Percentiles rank a stretch among this genome's conserved stretches.
phyloP scores from a whole-genome alignment of 2,113 vertebrate species.

The Rhinolophus sinicus region DNA sequence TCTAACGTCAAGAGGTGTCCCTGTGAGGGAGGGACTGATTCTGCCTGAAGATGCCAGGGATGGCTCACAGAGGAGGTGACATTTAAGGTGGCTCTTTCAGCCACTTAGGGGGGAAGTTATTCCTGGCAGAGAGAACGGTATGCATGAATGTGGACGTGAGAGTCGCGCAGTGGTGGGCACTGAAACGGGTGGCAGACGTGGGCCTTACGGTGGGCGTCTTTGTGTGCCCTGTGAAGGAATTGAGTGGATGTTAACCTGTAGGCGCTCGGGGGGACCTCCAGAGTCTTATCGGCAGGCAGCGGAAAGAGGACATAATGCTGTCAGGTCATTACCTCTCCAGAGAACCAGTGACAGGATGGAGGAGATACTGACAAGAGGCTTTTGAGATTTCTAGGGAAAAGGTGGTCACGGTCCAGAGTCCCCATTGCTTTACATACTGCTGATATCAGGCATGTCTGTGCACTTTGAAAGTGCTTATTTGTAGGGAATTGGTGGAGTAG shows the following conservation, averaged over 20 bases:
- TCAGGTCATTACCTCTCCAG: not conserved
- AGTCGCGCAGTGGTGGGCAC: fast-evolving
- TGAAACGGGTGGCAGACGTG: not conserved
- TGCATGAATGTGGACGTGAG: fast-evolving
- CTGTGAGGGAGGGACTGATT: not conserved
- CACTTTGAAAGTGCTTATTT: fast-evolving
- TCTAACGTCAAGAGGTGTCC: not conserved
- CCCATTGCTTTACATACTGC: fast-evolving
- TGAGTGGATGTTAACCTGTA: fast-evolving
- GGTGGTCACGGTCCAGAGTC: not conserved
- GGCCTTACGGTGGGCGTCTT: fast-evolving
- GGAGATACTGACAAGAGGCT: not conserved
- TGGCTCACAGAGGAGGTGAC: not conserved
- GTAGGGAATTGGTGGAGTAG: fast-evolving
- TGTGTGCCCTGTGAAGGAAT: fast-evolving
- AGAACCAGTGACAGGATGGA: not conserved
- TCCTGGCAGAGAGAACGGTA: not conserved
- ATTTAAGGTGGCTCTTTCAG: not conserved
- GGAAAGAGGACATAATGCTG: not conserved
- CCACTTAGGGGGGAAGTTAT: not conserved
- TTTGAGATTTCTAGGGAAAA: not conserved
- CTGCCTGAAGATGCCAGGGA: not conserved
- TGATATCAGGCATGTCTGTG: fast-evolving
- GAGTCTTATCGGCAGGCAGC: not conserved
- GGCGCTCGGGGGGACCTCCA: fast-evolving